These are phyloP conservation scores for Telmatherina bonti DNA, from an alignment of 2,797 vertebrate genomes.

Conservation along the genomic window DNA sequence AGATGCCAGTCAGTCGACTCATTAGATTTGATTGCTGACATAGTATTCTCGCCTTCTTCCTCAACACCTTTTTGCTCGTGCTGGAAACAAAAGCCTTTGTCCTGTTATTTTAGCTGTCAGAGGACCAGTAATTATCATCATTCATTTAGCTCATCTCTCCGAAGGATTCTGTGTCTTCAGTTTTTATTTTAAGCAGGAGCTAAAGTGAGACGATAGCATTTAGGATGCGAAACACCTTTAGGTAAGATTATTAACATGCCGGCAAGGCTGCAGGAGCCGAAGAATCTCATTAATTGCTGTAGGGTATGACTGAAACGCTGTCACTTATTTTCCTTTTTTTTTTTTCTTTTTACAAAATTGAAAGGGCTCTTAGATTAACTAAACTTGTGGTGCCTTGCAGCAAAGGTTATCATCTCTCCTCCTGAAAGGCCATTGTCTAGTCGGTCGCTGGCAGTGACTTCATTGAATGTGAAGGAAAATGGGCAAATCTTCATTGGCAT, in stretches of 20 bases:
- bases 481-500: constrained; percentile 69
- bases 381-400: constrained; percentile 15
- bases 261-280: constrained; percentile 48
- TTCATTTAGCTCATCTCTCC: constrained; percentile 49
- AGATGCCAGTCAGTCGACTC: constrained; percentile 61
- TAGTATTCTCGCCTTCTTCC: constrained; percentile 33
- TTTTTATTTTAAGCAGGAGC: constrained; percentile 40
- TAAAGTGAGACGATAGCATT: constrained; percentile 45
- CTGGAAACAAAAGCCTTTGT: constrained; percentile 31
- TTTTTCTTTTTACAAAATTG: constrained; percentile 41
- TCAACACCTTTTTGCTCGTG: constrained; percentile 4
- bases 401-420: constrained; percentile 45
- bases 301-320: constrained; percentile 44
- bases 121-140: constrained; percentile 56
- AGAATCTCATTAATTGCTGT: constrained; percentile 58
- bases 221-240: constrained; percentile 48
- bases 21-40: constrained; percentile 62
- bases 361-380: constrained; percentile 41
- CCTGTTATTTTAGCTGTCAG: constrained; percentile 25
- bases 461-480: constrained; percentile 63
- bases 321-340: constrained; percentile 21
- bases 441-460: constrained; percentile 49
- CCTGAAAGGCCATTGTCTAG: constrained; percentile 28
- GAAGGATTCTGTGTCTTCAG: constrained; percentile 36
- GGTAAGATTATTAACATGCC: constrained; percentile 64